Evolutionary conservation across 2,888 invertebrate genomes (phyloP), one percentile per base, ranked within the genome.

Genomic region (Lamproptera curius): DNA sequence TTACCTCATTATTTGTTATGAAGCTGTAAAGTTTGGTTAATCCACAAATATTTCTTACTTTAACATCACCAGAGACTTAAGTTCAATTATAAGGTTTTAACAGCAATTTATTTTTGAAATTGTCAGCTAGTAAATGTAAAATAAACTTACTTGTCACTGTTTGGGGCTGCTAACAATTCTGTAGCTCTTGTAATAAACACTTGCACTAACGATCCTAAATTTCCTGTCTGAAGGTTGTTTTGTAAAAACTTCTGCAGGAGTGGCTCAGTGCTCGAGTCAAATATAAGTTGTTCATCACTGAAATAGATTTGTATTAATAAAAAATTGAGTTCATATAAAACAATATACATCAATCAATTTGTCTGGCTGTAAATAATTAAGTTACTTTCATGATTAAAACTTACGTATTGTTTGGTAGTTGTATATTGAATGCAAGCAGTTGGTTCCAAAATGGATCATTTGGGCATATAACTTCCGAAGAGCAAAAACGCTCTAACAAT

Each of bases 381-480:
- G n/a, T n/a, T n/a, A n/a, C n/a, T n/a, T n/a, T n/a, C 3, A 20
- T 20, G 6, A 20, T 20, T 20, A 11, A 35, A 43, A 66, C 91
- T 84, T 84, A 95, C 92, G 91, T 90, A 62, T 92, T 93, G 35
- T 91, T 89, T 0, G 97, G 97, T 50, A 96, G 92, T 28, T 91
- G 91, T 60, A 97, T 93, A 57, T 97, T 95, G 70, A 97, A 99
- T 0, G 97, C 94, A 28, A 99, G 87, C 56, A 99, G 91, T 57
- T 94, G 92, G 72, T 96, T 96, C 99, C 99, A 99, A 76, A 96
- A 98, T 0, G 94, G 94, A 72, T 97, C 95, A 73, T 96, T 96
- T 5, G 93, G 90, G 3, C 94, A 90, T 59, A 99, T 94, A 28
- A 92, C 87, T 56, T 96, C 94, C 28, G 90, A 89, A 0, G 96